Percentiles rank a stretch among this genome's conserved stretches.
Conservation (phyloP, 1,140 invertebrate species). For the Saxidomus purpurata region DNA sequence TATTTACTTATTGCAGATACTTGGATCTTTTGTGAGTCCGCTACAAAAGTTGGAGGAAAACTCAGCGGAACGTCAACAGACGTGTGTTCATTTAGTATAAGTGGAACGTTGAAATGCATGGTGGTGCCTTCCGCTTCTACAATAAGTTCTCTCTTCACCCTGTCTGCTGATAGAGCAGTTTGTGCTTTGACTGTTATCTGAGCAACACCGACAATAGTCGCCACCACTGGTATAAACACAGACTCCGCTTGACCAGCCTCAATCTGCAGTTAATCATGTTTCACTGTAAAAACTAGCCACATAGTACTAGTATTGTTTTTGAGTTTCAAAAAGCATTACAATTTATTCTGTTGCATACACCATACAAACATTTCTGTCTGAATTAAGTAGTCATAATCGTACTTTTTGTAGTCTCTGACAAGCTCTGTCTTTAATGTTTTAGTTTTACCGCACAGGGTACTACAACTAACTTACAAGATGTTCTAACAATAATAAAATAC, state of each 20-base stretch:
- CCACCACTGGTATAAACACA: constrained; percentile 63
- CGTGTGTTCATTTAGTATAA: constrained; percentile 8
- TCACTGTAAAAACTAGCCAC: too few relatives aligned
- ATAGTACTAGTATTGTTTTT: too few relatives aligned
- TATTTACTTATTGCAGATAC: constrained; percentile 32
- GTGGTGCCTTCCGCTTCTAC: constrained; percentile 55
- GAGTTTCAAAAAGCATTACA: too few relatives aligned
- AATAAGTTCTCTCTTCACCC: constrained; percentile 48
- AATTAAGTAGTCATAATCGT: too few relatives aligned
- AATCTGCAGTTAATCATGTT: too few relatives aligned
- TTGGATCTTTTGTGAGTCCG: constrained; percentile 50
- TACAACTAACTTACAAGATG: too few relatives aligned
- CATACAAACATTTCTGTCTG: too few relatives aligned
- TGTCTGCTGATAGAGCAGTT: constrained; percentile 58
- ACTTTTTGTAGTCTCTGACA: too few relatives aligned
- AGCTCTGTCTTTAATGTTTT: too few relatives aligned
- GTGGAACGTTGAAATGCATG: constrained; percentile 53
- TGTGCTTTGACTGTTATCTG: constrained; percentile 58
- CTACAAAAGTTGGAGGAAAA: constrained; percentile 42
- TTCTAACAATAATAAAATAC: too few relatives aligned
- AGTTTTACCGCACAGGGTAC: too few relatives aligned
- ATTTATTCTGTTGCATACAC: too few relatives aligned
- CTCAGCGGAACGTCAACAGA: background rate
- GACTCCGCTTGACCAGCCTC: constrained; percentile 43
- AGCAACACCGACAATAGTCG: constrained; percentile 35